Conservation (phyloP, 2,797 vertebrate species). For the Ambastaia sidthimunki region DNA sequence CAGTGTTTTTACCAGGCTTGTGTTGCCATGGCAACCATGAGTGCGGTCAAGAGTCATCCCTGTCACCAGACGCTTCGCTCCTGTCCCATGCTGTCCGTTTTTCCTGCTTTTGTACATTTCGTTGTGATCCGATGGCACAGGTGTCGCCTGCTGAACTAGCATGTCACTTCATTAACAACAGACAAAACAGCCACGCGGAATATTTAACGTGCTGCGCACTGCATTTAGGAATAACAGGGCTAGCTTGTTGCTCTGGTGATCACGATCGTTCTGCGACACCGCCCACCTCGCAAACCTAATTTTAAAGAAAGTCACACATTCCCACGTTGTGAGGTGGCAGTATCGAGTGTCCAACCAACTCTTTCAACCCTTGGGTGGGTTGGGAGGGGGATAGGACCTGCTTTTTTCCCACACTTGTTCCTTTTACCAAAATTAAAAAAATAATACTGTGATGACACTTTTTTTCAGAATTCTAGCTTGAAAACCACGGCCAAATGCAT, state of each 20-base stretch:
- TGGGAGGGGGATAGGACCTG: conserved; percentile 11
- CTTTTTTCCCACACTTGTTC: not conserved
- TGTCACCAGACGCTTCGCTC: conserved; percentile 64
- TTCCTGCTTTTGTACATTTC: conserved; percentile 40
- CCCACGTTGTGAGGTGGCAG: conserved; percentile 74
- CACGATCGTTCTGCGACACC: conserved; percentile 67
- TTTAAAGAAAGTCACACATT: conserved; percentile 79
- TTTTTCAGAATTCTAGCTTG: not conserved
- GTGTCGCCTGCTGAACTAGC: conserved; percentile 71
- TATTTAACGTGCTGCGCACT: not conserved
- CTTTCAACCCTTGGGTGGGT: conserved; percentile 59
- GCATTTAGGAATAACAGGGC: conserved; percentile 60
- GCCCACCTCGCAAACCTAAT: conserved; percentile 73
- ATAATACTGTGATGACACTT: not conserved
- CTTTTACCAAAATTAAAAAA: not conserved
- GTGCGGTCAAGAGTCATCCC: conserved; percentile 64
- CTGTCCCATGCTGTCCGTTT: conserved; percentile 59
- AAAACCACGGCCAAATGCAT: not conserved
- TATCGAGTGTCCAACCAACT: conserved; percentile 74
- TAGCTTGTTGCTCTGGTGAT: conserved; percentile 67
- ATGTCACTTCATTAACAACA: conserved; percentile 53
- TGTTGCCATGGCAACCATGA: conserved; percentile 53
- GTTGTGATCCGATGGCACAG: conserved; percentile 63
- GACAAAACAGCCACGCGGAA: conserved; percentile 30
- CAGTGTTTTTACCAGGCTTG: conserved; percentile 47